Evolutionary conservation across 2,113 vertebrate species (phyloP).

Genomic region (Gopherus flavomarginatus): DNA sequence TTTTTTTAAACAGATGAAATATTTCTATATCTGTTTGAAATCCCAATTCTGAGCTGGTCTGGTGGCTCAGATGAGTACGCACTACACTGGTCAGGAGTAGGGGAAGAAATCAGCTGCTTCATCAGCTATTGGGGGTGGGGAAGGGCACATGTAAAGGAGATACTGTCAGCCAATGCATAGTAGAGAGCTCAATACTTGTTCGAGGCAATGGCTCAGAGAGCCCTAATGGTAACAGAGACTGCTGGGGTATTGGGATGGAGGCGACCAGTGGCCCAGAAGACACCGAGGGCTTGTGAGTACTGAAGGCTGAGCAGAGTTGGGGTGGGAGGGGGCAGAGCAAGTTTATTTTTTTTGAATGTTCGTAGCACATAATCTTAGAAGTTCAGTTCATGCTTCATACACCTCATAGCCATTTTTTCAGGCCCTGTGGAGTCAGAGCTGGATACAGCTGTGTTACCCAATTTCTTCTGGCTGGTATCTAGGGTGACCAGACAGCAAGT

Average conservation of each 20-base stretch:
- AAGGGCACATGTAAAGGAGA: not conserved
- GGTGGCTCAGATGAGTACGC: not conserved
- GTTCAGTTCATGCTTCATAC: not conserved
- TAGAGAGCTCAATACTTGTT: not conserved
- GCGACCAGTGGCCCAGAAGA: not conserved
- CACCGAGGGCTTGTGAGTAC: not conserved
- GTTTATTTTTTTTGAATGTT: not conserved
- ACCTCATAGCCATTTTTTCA: not conserved
- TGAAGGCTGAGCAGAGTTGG: not conserved
- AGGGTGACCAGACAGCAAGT: too few species aligned
- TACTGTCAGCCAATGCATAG: not conserved
- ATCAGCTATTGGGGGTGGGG: not conserved
- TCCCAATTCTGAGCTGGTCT: rapidly evolving
- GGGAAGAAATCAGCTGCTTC: not conserved
- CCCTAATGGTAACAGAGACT: not conserved
- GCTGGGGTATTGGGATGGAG: not conserved
- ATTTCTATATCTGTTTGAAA: not conserved
- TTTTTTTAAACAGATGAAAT: not conserved
- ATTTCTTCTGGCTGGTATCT: not conserved
- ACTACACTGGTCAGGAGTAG: not conserved
- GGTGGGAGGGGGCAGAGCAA: not conserved
- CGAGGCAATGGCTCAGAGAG: not conserved
- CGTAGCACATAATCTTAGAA: not conserved
- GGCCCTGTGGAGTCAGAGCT: not conserved
- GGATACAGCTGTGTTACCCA: not conserved